These are phyloP conservation scores for Chesias legatella DNA, from an alignment of 2,888 invertebrate species.

Conservation along the genomic window DNA sequence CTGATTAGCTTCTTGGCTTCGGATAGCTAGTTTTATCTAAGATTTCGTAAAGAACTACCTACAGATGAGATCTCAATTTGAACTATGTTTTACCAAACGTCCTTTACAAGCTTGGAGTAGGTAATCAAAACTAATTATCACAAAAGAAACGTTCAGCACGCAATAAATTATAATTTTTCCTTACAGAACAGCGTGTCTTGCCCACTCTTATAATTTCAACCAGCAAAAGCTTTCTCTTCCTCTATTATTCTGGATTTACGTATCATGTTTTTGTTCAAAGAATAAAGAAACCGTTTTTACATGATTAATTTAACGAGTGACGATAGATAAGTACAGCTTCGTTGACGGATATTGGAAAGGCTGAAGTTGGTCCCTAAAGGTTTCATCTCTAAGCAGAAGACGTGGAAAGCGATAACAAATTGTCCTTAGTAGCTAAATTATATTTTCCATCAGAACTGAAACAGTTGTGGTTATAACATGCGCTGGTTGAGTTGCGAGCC, in stretches of 20 bases:
- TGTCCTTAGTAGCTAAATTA: too few species aligned
- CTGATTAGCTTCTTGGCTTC: conserved; percentile 75
- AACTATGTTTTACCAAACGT: conserved; percentile 72
- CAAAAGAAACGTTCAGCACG: conserved; percentile 58
- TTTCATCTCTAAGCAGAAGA: too few species aligned
- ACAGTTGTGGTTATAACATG: not conserved
- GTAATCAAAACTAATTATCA: conserved; percentile 70
- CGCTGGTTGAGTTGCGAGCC: conserved; percentile 54
- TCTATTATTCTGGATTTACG: too few species aligned
- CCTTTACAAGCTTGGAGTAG: conserved; percentile 51
- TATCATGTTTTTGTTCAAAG: too few species aligned
- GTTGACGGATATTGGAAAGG: too few species aligned
- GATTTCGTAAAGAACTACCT: conserved; percentile 70
- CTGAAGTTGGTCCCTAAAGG: too few species aligned
- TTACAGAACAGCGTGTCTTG: conserved; percentile 38
- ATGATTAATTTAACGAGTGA: too few species aligned
- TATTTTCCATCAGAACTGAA: too few species aligned
- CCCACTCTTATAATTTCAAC: conserved; percentile 36
- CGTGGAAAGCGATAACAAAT: too few species aligned
- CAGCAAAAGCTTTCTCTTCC: conserved; percentile 28
- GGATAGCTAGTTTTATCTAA: conserved; percentile 70
- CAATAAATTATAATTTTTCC: conserved; percentile 45
- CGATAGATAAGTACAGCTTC: too few species aligned
- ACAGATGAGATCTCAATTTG: conserved; percentile 78
- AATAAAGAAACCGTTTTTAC: too few species aligned